Base-by-base conservation (phyloP, 2,797 vertebrate genomes). In the Anisognathus igniventris region DNA sequence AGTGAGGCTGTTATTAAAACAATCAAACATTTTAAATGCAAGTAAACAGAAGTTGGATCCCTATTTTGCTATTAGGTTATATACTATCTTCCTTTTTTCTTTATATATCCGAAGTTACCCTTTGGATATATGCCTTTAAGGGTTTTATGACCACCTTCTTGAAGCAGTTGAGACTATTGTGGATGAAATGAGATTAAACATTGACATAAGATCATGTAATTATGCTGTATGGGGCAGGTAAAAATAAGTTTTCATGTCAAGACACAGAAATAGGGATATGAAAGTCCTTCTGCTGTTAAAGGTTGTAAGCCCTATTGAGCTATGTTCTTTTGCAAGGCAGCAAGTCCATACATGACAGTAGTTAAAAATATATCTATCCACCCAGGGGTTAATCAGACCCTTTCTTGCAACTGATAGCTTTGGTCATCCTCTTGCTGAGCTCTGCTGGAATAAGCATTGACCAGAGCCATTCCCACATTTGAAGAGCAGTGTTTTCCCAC, bases 1-100 rank as follows among this genome's bases (percentile, higher is more conserved):
- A 85, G 57, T 47, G 81, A 92, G 70, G 35, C 40, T 93, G 85
- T 96, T 96, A 96, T 97, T 97, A 97, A 96, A 97, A 93, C 96
- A 95, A 97, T 97, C 97, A 97, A 95, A 90, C 88, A 75, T 94
- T 96, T 96, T 86, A 94, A 94, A 95, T 56, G 77, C 14, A 42
- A 84, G 65, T 81, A 95, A 96, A 90, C 47, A 79, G 65, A 90
- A 90, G 22, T 31, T 82, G 27, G 31, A 50, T 72, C 47, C 39
- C 31, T 86, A 60, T 91, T 94, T 90, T 96, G 28, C 75, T 70
- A 37, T 86, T 71, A 90, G 72, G 17, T 82, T 80, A 75, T 45
- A 90, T 67, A 19, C 33, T 90, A 64, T 74, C 77, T 96, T 93
- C 45, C 19, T 90, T 95, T 92, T 95, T 94, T 86, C 73, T 88